Evolutionary conservation across 2,797 vertebrate species (phyloP), one percentile per base, ranked within the genome.

Genomic region (Agapornis canus): DNA sequence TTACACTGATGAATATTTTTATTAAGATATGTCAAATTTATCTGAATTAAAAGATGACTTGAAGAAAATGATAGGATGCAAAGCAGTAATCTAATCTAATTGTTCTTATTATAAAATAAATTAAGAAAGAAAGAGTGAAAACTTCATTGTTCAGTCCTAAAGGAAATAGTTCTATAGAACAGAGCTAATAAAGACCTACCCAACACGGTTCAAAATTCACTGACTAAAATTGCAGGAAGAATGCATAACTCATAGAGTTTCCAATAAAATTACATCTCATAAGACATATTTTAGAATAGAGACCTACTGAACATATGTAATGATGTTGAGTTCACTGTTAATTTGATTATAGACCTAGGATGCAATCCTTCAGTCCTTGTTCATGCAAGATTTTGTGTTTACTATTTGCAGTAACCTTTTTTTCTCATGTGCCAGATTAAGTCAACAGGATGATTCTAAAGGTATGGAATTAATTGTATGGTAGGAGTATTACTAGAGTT

Each of bases 1-100:
- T 95, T 81, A 64, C 21, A 13, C 27, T 86, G 89, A 86, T 96
- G 60, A 96, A 66, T 95, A 88, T 90, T 85, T 92, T 92, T 96
- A 80, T 94, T 89, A 93, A 94, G 82, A 87, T 81, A 97, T 79
- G 63, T 93, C 95, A 96, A 90, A 95, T 89, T 70, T 92, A 89
- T 72, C 57, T 90, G 68, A 95, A 94, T 94, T 96, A 90, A 92
- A 94, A 94, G 94, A 42, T 65, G 63, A 92, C 54, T 68, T 68
- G 75, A 90, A 91, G 69, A 78, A 96, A 91, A 96, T 90, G 32
- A 95, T 65, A 92, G 84, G 65, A 92, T 94, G 65, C 61, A 84
- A 95, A 27, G 85, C 82, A 85, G 83, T 73, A 92, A 96, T 94
- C 75, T 72, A 80, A 93, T 75, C 54, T 95, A 82, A 83, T 91